Percentiles rank a stretch among this genome's conserved stretches.
Conservation (phyloP, 2,113 vertebrate genomes). For the Asarcornis scutulata region DNA sequence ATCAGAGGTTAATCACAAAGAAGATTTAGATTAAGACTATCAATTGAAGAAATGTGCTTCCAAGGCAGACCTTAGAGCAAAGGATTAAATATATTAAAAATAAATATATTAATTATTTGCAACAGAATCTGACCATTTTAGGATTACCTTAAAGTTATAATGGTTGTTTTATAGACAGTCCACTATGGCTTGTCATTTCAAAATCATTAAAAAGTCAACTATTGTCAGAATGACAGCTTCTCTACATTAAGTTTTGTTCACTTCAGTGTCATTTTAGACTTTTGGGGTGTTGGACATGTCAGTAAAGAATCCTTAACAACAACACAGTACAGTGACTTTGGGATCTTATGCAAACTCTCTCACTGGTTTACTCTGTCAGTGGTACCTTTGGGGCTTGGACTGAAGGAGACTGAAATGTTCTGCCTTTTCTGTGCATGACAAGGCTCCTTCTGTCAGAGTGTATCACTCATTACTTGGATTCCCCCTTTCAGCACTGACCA, state of each 20-base stretch:
- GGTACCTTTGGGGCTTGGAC: neutral
- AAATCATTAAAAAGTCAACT: neutral
- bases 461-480: neutral
- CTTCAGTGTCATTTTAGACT: neutral
- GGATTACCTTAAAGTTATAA: neutral
- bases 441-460: neutral
- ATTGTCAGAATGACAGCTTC: neutral
- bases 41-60: conserved; percentile 13
- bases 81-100: neutral
- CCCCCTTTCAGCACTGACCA: neutral
- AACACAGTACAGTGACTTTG: neutral
- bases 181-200: neutral
- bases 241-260: neutral
- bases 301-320: rapidly evolving
- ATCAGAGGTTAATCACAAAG: conserved; percentile 42
- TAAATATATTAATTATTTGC: neutral
- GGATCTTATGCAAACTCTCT: neutral
- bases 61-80: neutral
- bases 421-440: neutral
- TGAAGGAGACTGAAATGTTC: neutral
- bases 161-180: neutral
- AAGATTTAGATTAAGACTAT: conserved; percentile 48
- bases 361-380: neutral
- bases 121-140: neutral
- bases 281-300: neutral